Evolutionary conservation across 2,888 invertebrate genomes (phyloP), one percentile per base, ranked within the genome.

Genomic region (Tetranychus truncatus): DNA sequence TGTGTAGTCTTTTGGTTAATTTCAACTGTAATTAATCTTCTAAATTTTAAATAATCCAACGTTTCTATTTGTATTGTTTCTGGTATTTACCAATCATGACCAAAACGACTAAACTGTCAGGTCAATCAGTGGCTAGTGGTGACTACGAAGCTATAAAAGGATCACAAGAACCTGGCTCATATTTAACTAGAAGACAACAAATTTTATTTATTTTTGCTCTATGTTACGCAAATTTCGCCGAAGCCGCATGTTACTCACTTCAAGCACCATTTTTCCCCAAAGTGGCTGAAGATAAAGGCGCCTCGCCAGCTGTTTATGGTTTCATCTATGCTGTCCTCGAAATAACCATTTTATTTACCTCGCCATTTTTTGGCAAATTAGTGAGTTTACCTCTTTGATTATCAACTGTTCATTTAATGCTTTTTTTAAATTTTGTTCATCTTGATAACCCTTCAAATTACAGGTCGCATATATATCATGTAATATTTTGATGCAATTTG

Each of bases 301-400:
- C 55, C 9, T 15, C 55, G 7, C 55, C 55, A 15, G 9, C 55
- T 9, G 89, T 91, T 81, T 91, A 91, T 81, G 92, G 93, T 0
- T 85, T 92, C 78, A 91, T 93, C 1, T 92, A 92, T 81, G 92
- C 92, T 1, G 86, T 91, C 67, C 92, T 91, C 83, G 91, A 92
- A 81, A 84, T 92, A 75, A 88, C 90, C 45, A 91, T 91, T 74
- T 91, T 91, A 82, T 81, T 91, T 45, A 87, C 90, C 76, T 91
- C 91, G 78, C 92, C 92, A 0, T 80, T 92, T 20, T 91, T 91
- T 81, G 92, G 92, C 69, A 88, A 89, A 78, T 86, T 90, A 81
- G 87, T 87, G 81, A 55, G 55, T 55, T 15, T 15, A 55, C 55
- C 11, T 1, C 55, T 5, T 55, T 55, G 7, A 1, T 9, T 55